These are phyloP conservation scores for Dipodomys stephensi DNA, from an alignment of 2,113 vertebrate genomes.

Conservation along the genomic window DNA sequence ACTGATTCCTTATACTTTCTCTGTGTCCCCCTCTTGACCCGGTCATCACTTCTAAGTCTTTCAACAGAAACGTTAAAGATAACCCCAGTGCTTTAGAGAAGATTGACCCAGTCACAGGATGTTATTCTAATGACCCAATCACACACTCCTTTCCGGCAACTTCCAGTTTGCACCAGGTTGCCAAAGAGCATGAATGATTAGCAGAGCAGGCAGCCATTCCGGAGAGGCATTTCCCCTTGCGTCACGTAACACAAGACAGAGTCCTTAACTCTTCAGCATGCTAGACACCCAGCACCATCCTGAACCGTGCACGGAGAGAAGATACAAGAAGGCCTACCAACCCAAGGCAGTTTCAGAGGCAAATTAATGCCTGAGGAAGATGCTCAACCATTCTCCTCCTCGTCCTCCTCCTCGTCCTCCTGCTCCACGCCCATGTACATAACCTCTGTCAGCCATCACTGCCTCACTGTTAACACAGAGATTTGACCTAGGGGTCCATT, in stretches of 20 bases:
- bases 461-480: not conserved
- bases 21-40: not conserved
- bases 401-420: no score
- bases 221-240: conserved; percentile 43
- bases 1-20: not conserved
- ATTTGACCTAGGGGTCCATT: not conserved
- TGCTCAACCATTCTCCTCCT: not conserved
- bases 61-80: not conserved
- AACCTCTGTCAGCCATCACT: not conserved
- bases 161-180: conserved; percentile 13
- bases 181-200: conserved; percentile 38
- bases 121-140: not conserved
- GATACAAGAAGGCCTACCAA: not conserved
- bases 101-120: conserved; percentile 22
- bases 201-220: not conserved
- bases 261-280: not conserved
- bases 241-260: not conserved
- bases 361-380: not conserved
- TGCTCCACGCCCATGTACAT: not conserved
- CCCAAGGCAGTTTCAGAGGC: not conserved
- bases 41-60: not conserved
- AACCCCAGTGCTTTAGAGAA: not conserved
- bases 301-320: not conserved
- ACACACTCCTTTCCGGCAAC: not conserved
- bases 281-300: no score